Base-by-base conservation (phyloP, 2,888 invertebrate species). In the Peribatodes rhomboidaria region DNA sequence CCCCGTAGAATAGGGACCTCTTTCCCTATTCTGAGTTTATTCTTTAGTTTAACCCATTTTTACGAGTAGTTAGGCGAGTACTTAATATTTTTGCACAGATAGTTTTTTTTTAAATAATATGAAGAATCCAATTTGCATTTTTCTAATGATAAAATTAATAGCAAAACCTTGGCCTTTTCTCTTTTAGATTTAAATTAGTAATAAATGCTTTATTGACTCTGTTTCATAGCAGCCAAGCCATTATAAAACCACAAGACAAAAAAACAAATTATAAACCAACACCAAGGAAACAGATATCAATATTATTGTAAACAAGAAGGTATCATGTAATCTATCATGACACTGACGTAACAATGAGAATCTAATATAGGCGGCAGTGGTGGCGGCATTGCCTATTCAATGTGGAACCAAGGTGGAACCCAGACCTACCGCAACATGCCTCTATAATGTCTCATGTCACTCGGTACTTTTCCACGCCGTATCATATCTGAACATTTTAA, bases 391-490 rank as follows among this genome's bases (percentile, higher is more conserved):
- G 69, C 64, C 68, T 69, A 66, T 70, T 62, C 69, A 55, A 54
- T 60, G 65, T 63, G 54, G 60, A 56, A n/a, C n/a, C n/a, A n/a
- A n/a, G n/a, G n/a, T n/a, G 27, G 69, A 67, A 72, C 73, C 81
- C 71, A 74, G 85, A 89, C 88, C 90, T 88, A 79, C 86, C 88
- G 77, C 88, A 90, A 90, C 82, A 75, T 62, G 74, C 44, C 33
- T 41, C 18, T 69, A 69, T 70, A n/a, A 68, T 71, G 63, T 67
- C 65, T 57, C 68, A 66, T 69, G 61, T 65, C 62, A 70, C 69
- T 71, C 73, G 57, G 84, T 84, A 81, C 72, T 84, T 86, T 88
- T 87, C 87, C 88, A 77, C 77, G 74, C 79, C 72, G 81, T 85
- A 86, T 85, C 85, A 66, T 75, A 75, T 79, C 69, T 60, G 58